Percentiles rank a stretch among this genome's conserved stretches.
phyloP scores from a whole-genome alignment of 2,113 vertebrate species.

The Larimichthys crocea region DNA sequence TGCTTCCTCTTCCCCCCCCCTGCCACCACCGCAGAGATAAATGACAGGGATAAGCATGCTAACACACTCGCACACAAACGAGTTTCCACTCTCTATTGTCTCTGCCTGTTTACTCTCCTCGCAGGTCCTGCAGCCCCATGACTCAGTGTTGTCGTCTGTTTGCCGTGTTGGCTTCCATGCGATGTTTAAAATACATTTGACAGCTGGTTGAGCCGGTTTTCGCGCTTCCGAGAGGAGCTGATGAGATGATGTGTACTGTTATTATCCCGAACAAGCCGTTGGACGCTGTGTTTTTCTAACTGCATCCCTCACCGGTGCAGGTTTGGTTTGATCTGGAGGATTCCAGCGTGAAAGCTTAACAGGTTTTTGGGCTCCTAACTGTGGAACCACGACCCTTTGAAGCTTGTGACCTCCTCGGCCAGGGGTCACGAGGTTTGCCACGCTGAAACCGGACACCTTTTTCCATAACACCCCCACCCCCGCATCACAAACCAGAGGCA shows the following conservation, averaged over 20 bases:
- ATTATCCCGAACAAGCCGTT: neutral
- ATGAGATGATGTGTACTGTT: neutral
- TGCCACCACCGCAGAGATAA: constrained; percentile 50
- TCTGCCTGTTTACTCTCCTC: constrained; percentile 40
- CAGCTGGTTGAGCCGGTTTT: constrained; percentile 39
- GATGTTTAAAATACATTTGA: constrained; percentile 30
- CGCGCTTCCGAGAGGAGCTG: constrained; percentile 9
- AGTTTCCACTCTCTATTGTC: constrained; percentile 40
- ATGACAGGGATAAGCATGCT: constrained; percentile 55
- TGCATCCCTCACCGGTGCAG: constrained; percentile 44
- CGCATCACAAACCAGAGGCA: constrained; percentile 14
- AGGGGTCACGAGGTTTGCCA: constrained; percentile 56
- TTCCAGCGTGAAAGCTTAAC: constrained; percentile 37
- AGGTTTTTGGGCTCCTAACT: constrained; percentile 27
- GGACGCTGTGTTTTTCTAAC: neutral
- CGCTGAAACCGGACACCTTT: constrained; percentile 55
- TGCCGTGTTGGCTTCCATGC: neutral
- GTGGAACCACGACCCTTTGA: constrained; percentile 64
- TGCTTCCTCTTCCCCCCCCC: constrained; percentile 67
- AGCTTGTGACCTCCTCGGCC: constrained; percentile 50
- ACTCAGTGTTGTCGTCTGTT: constrained; percentile 15
- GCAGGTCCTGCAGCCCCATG: constrained; percentile 22
- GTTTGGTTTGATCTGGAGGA: constrained; percentile 24
- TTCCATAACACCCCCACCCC: constrained; percentile 11
- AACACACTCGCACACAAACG: neutral